Evolutionary conservation across 1,140 invertebrate genomes (phyloP).

Genomic region (Muscidifurax raptorellus): DNA sequence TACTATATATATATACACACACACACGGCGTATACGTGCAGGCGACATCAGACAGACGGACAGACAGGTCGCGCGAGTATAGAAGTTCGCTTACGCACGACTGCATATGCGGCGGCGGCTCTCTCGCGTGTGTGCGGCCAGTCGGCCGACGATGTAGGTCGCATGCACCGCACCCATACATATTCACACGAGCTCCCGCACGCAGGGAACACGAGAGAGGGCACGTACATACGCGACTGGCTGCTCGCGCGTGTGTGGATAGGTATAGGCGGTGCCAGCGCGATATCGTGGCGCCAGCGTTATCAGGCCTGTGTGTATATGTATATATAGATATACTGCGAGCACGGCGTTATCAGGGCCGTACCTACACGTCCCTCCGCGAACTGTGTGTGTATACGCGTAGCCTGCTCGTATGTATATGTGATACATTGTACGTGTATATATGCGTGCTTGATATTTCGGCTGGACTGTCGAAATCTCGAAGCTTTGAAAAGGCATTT

Average conservation of each 20-base stretch:
- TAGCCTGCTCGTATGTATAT: too few species aligned
- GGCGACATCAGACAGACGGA: too few species aligned
- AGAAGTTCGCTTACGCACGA: not conserved
- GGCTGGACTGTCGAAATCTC: too few species aligned
- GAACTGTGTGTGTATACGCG: not conserved
- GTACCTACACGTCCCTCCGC: not conserved
- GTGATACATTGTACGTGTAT: too few species aligned
- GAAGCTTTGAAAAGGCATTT: too few species aligned
- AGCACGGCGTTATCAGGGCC: not conserved
- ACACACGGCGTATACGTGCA: too few species aligned
- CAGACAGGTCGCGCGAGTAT: not conserved
- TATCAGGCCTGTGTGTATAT: not conserved
- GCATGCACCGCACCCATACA: not conserved
- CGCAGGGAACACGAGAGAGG: not conserved
- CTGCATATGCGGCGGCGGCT: not conserved
- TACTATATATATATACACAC: too few species aligned
- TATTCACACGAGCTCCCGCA: not conserved
- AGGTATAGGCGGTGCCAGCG: not conserved
- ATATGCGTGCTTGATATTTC: too few species aligned
- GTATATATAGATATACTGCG: not conserved
- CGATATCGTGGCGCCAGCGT: conserved; percentile 10
- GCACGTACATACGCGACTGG: not conserved
- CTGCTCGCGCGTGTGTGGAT: too few species aligned
- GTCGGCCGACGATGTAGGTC: conserved; percentile 10
- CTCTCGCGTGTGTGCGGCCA: not conserved